phyloP scores from a whole-genome alignment of 2,888 invertebrate species.

The Malachius bipustulatus region DNA sequence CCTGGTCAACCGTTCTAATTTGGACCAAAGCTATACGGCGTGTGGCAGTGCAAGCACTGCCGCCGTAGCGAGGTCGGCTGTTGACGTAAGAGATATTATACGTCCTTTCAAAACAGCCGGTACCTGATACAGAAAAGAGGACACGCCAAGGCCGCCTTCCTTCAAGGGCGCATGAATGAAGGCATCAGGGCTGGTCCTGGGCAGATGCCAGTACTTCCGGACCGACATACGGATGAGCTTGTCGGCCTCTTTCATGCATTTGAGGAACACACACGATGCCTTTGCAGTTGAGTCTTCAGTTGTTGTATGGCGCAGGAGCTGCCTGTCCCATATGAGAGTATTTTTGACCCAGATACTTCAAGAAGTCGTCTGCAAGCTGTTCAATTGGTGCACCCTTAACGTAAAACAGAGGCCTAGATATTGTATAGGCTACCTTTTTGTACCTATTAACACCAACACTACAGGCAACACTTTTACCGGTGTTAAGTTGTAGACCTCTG shows the following conservation, averaged over 20 bases:
- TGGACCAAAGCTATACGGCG: no score
- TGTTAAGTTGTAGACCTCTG: constrained; percentile 14
- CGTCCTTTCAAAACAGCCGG: no score
- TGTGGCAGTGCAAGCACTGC: no score
- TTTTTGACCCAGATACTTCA: constrained; percentile 10
- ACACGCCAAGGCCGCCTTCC: no score
- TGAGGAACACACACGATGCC: not conserved
- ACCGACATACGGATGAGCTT: no score
- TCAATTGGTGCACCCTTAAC: no score
- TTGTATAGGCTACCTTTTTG: constrained; percentile 13
- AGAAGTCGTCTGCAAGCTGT: constrained; percentile 6
- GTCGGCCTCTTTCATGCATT: no score
- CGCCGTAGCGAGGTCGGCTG: no score
- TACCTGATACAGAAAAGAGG: no score
- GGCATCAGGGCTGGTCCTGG: constrained; percentile 31
- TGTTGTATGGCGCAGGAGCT: not conserved
- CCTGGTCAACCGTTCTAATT: constrained; percentile 7
- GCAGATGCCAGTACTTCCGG: constrained; percentile 38
- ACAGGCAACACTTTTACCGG: constrained; percentile 12
- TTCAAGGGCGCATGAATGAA: constrained; percentile 22
- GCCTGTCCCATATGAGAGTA: constrained; percentile 6
- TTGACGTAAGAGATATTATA: no score
- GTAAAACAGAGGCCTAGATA: constrained; percentile 11
- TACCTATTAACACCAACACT: constrained; percentile 14
- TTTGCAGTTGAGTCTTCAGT: not conserved